Conservation (phyloP, 2,113 vertebrate genomes). For the Microcebus tavaratra region DNA sequence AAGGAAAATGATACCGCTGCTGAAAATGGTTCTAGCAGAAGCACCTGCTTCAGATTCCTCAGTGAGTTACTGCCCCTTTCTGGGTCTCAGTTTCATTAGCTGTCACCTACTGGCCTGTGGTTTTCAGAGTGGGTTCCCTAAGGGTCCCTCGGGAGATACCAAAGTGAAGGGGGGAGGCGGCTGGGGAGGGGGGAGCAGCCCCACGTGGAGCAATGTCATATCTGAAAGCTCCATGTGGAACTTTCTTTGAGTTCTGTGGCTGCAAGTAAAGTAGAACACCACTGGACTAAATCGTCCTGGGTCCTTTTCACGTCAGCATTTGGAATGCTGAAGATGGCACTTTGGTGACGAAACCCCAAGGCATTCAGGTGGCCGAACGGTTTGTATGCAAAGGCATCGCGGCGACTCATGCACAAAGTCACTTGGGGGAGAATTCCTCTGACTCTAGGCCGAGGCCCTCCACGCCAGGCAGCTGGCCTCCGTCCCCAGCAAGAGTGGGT, state of each 20-base stretch:
- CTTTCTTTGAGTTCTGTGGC: background rate
- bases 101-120: background rate
- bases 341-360: background rate
- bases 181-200: rapidly evolving
- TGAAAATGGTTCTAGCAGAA: background rate
- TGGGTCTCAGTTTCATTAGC: background rate
- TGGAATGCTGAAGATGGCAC: background rate
- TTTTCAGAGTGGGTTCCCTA: background rate
- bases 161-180: background rate
- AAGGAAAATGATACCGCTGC: rapidly evolving
- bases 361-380: too few relatives aligned
- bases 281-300: background rate
- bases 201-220: background rate
- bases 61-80: background rate
- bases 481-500: background rate
- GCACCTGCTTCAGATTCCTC: background rate
- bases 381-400: background rate
- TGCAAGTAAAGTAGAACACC: background rate
- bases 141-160: background rate
- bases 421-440: background rate
- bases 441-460: background rate
- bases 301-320: rapidly evolving
- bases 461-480: background rate
- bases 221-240: rapidly evolving
- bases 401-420: rapidly evolving